Evolutionary conservation across 1,140 invertebrate species (phyloP).

Genomic region (Drosophila punjabiensis): DNA sequence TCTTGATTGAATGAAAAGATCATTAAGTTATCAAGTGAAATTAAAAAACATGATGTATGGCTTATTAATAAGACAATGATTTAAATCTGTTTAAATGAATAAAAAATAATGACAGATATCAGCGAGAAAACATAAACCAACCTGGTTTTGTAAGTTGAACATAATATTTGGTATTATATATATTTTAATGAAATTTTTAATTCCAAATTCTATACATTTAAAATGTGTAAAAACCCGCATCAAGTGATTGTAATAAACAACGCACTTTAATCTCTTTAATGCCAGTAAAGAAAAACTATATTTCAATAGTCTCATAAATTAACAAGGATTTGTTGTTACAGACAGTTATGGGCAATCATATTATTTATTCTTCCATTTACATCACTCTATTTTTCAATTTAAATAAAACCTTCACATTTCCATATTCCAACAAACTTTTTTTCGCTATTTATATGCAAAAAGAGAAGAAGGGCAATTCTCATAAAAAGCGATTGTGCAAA

Average conservation of each 20-base stretch:
- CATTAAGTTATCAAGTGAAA: background rate
- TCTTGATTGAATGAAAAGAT: background rate
- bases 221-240: background rate
- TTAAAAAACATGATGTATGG: background rate
- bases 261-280: background rate
- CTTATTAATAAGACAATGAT: background rate
- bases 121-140: background rate
- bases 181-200: background rate
- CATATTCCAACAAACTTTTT: background rate
- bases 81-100: background rate
- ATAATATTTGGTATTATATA: background rate
- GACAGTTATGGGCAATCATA: constrained; percentile 4
- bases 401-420: constrained; percentile 2
- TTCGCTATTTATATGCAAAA: background rate
- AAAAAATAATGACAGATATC: background rate
- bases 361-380: background rate
- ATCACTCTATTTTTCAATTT: background rate
- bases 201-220: background rate
- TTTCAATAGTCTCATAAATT: constrained; percentile 1
- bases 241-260: background rate
- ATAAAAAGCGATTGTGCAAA: constrained; percentile 6
- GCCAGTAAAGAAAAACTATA: background rate
- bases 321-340: background rate
- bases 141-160: background rate
- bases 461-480: background rate